Percentiles rank a stretch among this genome's conserved stretches.
These are phyloP conservation scores for Isurus oxyrinchus DNA, from an alignment of 2,113 vertebrate genomes.

Conservation along the genomic window DNA sequence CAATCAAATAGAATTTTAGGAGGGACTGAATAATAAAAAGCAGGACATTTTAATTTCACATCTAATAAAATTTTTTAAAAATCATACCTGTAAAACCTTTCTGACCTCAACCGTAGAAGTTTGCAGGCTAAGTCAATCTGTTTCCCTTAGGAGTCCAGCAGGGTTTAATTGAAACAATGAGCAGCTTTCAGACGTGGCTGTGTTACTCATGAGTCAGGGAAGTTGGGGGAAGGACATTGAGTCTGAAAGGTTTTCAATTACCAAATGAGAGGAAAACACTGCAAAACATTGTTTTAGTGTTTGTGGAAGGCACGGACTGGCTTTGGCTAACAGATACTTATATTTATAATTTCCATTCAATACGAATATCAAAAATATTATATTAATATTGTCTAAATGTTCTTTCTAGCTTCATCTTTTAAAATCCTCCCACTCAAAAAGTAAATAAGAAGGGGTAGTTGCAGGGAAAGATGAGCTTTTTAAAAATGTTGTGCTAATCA, in stretches of 20 bases:
- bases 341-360: not conserved
- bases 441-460: not conserved
- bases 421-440: not conserved
- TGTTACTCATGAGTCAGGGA: conserved; percentile 21
- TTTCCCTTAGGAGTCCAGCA: not conserved
- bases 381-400: not conserved
- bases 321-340: not conserved
- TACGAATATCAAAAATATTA: not conserved
- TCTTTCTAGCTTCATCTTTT: not conserved
- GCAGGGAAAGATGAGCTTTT: too few relatives aligned
- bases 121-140: not conserved
- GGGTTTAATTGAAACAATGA: conserved; percentile 33
- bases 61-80: not conserved
- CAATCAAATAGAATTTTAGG: not conserved
- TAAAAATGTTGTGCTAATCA: not conserved
- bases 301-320: not conserved
- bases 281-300: conserved; percentile 32
- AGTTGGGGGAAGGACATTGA: conserved; percentile 22
- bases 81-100: conserved; percentile 26
- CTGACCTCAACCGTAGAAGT: not conserved
- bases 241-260: conserved; percentile 35
- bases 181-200: conserved; percentile 36
- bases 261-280: conserved; percentile 33
- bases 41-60: not conserved
- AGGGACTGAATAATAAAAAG: not conserved